Conservation (phyloP, 1,140 invertebrate species). For the Drosophila sucinea region DNA sequence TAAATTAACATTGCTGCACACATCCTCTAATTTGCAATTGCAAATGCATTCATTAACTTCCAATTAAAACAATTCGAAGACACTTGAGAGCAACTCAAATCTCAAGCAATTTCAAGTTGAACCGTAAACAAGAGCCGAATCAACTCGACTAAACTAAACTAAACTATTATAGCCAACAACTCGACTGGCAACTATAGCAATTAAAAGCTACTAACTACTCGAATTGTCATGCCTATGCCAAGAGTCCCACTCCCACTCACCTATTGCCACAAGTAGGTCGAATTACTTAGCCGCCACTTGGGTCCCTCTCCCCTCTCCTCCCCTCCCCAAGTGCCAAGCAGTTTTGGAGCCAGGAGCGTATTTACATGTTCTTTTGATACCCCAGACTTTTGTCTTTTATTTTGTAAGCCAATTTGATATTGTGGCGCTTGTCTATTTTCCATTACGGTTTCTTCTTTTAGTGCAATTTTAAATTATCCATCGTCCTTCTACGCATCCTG, state of each 20-base stretch:
- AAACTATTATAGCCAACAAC: not conserved
- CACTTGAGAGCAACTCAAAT: slow-evolving; percentile 25
- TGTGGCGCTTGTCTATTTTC: not conserved
- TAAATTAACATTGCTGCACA: not conserved
- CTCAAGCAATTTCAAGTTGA: not conserved
- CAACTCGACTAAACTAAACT: not conserved
- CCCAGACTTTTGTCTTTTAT: not conserved
- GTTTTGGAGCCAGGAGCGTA: slow-evolving; percentile 9
- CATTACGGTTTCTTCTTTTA: not conserved
- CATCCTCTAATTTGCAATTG: not conserved
- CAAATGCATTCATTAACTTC: slow-evolving; percentile 39
- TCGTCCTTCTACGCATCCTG: no score
- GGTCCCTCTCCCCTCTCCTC: not conserved
- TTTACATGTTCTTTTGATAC: not conserved
- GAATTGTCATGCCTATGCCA: slow-evolving; percentile 4
- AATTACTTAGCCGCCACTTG: slow-evolving; percentile 19
- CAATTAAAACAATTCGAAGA: slow-evolving; percentile 55
- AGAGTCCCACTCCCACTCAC: not conserved
- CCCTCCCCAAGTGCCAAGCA: not conserved
- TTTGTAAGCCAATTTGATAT: not conserved
- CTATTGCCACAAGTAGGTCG: slow-evolving; percentile 4
- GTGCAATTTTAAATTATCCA: no score
- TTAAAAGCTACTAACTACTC: slow-evolving; percentile 7
- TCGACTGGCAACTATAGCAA: slow-evolving; percentile 1
- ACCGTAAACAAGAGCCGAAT: not conserved